Evolutionary conservation across 2,113 vertebrate genomes (phyloP).

Genomic region (Charadrius vociferus): DNA sequence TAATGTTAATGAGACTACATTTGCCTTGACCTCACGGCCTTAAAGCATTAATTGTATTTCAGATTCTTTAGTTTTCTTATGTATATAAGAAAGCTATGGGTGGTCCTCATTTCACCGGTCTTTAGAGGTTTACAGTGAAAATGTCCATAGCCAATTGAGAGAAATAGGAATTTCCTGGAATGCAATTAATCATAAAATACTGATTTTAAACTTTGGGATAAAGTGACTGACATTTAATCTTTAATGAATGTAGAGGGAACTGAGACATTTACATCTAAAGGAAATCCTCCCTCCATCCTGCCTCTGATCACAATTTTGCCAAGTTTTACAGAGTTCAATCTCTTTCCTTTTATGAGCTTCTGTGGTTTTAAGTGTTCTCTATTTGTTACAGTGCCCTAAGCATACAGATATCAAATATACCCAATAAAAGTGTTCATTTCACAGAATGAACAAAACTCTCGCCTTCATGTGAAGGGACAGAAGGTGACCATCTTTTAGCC

Average conservation of each 20-base stretch:
- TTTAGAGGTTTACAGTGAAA: background rate
- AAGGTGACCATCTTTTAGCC: background rate
- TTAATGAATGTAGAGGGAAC: background rate
- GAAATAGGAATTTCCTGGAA: background rate
- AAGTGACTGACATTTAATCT: background rate
- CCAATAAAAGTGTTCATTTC: background rate
- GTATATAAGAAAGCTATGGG: background rate
- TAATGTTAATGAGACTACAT: background rate
- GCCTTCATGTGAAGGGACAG: background rate
- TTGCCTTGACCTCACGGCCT: background rate
- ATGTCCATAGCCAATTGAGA: background rate
- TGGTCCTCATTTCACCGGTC: background rate
- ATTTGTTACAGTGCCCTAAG: background rate
- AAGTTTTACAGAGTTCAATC: background rate
- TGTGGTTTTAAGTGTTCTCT: background rate
- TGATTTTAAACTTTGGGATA: background rate
- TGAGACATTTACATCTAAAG: background rate
- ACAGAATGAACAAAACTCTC: background rate
- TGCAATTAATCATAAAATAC: background rate
- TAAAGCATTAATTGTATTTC: background rate
- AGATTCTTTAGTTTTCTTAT: background rate
- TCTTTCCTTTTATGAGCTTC: background rate
- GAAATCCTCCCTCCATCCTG: background rate
- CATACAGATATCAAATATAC: background rate
- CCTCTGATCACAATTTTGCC: background rate